Base-by-base conservation (phyloP, 2,797 vertebrate genomes). In the Huso huso region DNA sequence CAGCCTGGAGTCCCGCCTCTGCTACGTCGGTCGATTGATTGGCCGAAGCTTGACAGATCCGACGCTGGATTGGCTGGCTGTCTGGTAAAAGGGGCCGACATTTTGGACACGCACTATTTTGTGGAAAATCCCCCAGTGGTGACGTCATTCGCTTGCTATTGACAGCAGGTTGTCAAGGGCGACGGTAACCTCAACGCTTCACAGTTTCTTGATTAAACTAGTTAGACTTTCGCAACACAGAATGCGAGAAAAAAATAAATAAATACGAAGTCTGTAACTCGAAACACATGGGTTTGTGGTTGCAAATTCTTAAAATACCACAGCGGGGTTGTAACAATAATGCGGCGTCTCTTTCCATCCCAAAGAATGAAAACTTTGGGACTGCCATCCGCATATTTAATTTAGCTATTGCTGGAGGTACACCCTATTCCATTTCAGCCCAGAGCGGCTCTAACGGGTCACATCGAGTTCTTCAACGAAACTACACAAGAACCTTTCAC, bases 91-190 rank as follows among this genome's bases (percentile, higher is more conserved):
- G 63, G 68, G 64, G 68, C 37, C 10, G 58, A 67, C 64, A 69
- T 53, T 15, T 64, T 63, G 65, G 51, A 37, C 59, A 68, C 50
- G 64, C 78, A 78, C 76, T 74, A 49, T 61, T 52, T 65, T 59
- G 66, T 75, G 78, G 79, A 82, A 81, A 85, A 76, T 77, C 87
- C 84, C 83, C 85, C 74, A 18, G 50, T 6, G 62, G 76, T 82
- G 86, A 88, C 82, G 84, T 90, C 85, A 83, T 80, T 70, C 70
- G 73, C 77, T 81, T 83, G 81, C 86, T 88, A 87, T 87, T 82
- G 87, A 88, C 88, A 82, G 79, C 82, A 78, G 77, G 89, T 93
- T 88, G 91, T 90, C 90, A 89, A 52, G 87, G 89, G 89, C 88
- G 91, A 93, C 89, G 81, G 73, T 82, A 85, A 83, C 82, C 83